Percentiles rank a stretch among this genome's conserved stretches.
Evolutionary conservation across 2,888 invertebrate genomes (phyloP).

Genomic region (Oithona nana): DNA sequence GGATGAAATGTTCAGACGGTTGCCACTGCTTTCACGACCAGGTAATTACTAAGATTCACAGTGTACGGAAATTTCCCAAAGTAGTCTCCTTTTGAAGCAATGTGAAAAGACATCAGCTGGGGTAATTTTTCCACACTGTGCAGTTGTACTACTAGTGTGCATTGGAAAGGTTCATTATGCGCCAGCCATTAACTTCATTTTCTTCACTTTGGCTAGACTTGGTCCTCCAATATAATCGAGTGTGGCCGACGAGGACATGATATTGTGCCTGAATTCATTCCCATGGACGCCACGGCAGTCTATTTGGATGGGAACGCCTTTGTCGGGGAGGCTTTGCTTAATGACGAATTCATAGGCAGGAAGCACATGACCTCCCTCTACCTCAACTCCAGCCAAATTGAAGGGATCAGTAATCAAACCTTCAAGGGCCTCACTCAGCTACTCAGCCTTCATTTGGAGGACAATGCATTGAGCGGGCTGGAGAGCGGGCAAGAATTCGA

Average conservation of each 20-base stretch:
- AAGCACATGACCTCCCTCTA: slow-evolving; percentile 53
- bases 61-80: background rate
- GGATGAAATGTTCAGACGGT: slow-evolving; percentile 69
- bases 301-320: slow-evolving; percentile 67
- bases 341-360: slow-evolving; percentile 66
- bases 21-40: slow-evolving; percentile 76
- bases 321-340: slow-evolving; percentile 46
- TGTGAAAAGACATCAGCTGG: too few species aligned
- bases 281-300: slow-evolving; percentile 73
- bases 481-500: slow-evolving; percentile 56
- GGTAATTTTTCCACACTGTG: too few species aligned
- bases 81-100: too few species aligned
- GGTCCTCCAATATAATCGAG: slow-evolving; percentile 66
- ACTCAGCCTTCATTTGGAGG: slow-evolving; percentile 51
- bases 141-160: too few species aligned
- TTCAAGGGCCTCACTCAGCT: slow-evolving; percentile 59
- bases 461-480: slow-evolving; percentile 46
- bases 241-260: slow-evolving; percentile 38
- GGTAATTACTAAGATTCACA: too few species aligned
- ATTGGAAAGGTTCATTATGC: too few species aligned
- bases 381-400: slow-evolving; percentile 55
- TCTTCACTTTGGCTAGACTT: too few species aligned
- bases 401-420: slow-evolving; percentile 55
- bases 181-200: too few species aligned
- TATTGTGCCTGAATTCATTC: slow-evolving; percentile 54